phyloP scores from a whole-genome alignment of 2,113 vertebrate genomes.

The Gorilla gorilla region DNA sequence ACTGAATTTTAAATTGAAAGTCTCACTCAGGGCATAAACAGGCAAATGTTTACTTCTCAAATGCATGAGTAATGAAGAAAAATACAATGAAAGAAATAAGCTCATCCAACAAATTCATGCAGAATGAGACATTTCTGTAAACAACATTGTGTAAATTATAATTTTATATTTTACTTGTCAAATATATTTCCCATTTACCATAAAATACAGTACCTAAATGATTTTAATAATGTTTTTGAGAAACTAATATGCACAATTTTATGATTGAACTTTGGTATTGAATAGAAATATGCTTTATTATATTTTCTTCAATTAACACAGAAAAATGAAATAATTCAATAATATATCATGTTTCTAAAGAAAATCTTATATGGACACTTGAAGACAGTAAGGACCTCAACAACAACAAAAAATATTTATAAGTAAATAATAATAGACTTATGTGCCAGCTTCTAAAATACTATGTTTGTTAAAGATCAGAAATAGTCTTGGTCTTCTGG shows the following conservation, averaged over 20 bases:
- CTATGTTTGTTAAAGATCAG: background rate
- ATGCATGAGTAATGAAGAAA: rapidly evolving
- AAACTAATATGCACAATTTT: background rate
- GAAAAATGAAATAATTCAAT: background rate
- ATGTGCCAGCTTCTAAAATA: background rate
- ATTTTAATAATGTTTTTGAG: background rate
- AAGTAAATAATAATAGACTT: background rate
- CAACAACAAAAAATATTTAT: background rate
- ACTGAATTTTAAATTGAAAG: background rate
- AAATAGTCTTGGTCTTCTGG: background rate
- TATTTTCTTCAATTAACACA: background rate
- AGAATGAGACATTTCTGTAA: background rate
- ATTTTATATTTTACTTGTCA: background rate
- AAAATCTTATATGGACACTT: background rate
- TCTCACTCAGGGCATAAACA: background rate
- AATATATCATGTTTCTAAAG: background rate
- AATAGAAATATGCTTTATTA: background rate
- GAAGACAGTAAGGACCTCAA: background rate
- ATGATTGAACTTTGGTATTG: background rate
- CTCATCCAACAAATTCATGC: background rate
- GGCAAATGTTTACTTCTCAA: background rate
- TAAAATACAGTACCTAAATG: background rate
- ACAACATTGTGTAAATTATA: background rate
- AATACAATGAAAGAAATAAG: background rate
- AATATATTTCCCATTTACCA: background rate